Conservation (phyloP, 2,113 vertebrate genomes). For the Drymodes brunneopygia region DNA sequence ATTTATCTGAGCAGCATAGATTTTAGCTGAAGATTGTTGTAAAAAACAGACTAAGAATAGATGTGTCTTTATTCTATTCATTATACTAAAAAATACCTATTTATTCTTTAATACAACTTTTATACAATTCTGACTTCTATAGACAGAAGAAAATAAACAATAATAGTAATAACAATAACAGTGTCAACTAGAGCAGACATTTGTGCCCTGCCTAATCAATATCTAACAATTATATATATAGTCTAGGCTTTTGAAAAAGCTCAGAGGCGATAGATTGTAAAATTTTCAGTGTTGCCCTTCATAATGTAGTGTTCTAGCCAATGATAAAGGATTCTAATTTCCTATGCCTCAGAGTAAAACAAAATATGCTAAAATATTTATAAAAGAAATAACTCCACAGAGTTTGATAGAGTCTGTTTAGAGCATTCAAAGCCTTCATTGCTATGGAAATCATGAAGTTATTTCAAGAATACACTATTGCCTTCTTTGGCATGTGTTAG, state of each 20-base stretch:
- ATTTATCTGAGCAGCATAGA: background rate
- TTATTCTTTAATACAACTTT: background rate
- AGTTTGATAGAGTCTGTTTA: background rate
- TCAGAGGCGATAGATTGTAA: accelerated
- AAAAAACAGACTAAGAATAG: background rate
- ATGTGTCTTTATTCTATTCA: background rate
- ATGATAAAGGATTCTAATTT: background rate
- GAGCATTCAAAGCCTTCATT: background rate
- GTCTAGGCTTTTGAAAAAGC: background rate
- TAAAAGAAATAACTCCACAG: background rate
- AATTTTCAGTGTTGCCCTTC: background rate
- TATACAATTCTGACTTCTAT: background rate
- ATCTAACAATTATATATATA: background rate
- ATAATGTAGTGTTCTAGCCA: background rate
- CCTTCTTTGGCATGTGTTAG: background rate
- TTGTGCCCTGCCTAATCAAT: background rate
- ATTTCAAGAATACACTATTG: background rate
- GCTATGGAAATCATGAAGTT: background rate
- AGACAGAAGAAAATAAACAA: background rate
- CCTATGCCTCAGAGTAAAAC: background rate
- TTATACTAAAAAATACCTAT: accelerated
- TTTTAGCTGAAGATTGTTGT: background rate
- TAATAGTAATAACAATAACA: background rate
- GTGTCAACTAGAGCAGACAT: background rate
- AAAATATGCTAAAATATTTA: background rate